A percentile compares a stretch with the other conserved stretches of the same genome.
Evolutionary conservation across 2,888 invertebrate genomes (phyloP).

Genomic region (Eulithis prunata): DNA sequence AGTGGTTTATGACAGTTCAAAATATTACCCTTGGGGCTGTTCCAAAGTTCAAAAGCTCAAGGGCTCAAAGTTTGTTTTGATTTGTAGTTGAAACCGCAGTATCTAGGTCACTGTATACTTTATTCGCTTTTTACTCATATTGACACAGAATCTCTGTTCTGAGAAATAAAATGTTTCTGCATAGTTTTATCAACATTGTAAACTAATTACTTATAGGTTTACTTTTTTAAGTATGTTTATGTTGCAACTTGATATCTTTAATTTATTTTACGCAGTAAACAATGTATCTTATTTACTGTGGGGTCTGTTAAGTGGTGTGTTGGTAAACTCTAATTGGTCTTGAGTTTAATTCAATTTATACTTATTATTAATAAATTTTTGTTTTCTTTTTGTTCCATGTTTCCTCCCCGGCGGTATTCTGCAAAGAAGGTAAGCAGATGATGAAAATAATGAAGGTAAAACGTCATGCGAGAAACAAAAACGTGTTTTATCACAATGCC

Average conservation of each 20-base stretch:
- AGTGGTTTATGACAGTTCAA: conserved; percentile 5
- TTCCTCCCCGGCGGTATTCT: conserved; percentile 23
- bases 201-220: too few species aligned
- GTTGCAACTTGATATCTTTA: too few species aligned
- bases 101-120: conserved; percentile 3
- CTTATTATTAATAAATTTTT: conserved; percentile 8
- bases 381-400: conserved; percentile 33
- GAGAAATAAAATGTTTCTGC: background rate
- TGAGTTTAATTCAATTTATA: background rate
- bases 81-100: conserved; percentile 8
- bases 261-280: too few species aligned
- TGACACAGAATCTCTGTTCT: background rate
- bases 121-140: background rate
- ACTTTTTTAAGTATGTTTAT: too few species aligned
- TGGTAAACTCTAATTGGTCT: background rate
- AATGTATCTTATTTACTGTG: too few species aligned
- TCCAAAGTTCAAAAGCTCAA: conserved; percentile 23
- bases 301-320: too few species aligned
- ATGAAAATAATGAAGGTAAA: conserved; percentile 14
- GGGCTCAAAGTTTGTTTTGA: conserved; percentile 15
- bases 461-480: background rate
- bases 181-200: too few species aligned
- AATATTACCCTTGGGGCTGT: conserved; percentile 6
- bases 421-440: conserved; percentile 32
- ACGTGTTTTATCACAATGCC: background rate